Conservation (phyloP, 2,888 invertebrate genomes). For the Ceratothoa steindachneri region DNA sequence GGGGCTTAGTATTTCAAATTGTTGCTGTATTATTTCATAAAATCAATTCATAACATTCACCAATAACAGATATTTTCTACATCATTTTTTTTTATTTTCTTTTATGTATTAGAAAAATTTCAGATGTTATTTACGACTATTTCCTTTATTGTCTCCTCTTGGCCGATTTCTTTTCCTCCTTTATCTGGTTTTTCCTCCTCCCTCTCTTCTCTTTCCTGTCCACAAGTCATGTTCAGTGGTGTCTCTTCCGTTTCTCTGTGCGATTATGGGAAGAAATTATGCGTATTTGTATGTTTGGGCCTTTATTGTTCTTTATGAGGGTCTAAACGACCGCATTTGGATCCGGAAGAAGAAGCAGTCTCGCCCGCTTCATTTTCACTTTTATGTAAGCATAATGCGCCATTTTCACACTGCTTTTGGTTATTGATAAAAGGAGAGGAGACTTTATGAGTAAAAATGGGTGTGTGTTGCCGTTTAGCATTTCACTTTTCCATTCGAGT, state of each 20-base stretch:
- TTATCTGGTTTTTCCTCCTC: neutral
- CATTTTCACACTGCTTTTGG: neutral
- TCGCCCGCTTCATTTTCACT: neutral
- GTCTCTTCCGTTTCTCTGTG: conserved; percentile 8
- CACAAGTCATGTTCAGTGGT: neutral
- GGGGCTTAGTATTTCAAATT: too few relatives aligned
- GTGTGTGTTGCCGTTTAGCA: neutral
- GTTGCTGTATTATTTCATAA: too few relatives aligned
- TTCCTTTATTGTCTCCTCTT: neutral
- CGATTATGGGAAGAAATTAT: conserved; percentile 38
- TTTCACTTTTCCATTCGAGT: neutral
- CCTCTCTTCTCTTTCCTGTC: conserved; percentile 5
- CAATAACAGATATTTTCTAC: neutral
- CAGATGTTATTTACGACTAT: neutral
- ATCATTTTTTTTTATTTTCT: neutral
- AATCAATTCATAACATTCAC: too few relatives aligned
- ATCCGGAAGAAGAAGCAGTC: conserved; percentile 6
- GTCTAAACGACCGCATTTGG: conserved; percentile 34
- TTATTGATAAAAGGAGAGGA: neutral
- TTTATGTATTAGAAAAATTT: neutral
- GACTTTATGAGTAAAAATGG: neutral
- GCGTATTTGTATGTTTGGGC: conserved; percentile 35
- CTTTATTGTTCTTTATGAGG: conserved; percentile 40
- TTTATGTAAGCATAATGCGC: neutral
- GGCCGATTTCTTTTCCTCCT: neutral